Evolutionary conservation across 2,113 vertebrate species (phyloP), one percentile per base, ranked within the genome.

Genomic region (Theristicus caerulescens): DNA sequence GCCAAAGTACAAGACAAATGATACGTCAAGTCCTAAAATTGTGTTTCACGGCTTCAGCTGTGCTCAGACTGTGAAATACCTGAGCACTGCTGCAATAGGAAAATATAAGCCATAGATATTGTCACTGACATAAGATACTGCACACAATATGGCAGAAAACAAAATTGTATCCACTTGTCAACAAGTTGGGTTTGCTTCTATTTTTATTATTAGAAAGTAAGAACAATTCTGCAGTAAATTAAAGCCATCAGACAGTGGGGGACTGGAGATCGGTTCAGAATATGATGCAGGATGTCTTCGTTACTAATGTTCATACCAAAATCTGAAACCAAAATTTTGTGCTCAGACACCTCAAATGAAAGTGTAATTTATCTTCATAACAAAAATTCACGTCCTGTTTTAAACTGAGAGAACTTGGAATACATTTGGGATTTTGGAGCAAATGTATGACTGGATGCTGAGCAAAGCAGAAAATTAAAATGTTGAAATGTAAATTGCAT

Each of bases 11-110:
- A 71, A 94, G 77, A 94, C 61, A 86, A 88, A 95, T 40, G 19
- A 84, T 52, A 84, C 2, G 0, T 55, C 69, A 67, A 62, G 47
- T 49, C 67, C 74, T 91, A 90, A 84, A 94, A 84, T 3, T 81
- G 11, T 24, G 20, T 78, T 88, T 82, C 14, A 4, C 47, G 82
- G 77, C 57, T 73, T 86, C 26, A 6, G 46, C 47, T 71, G 64
- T 38, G 77, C 46, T 86, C 77, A 74, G 59, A 42, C 82, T 86
- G n/a, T 22, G 80, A 93, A 81, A 97, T 92, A 95, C 88, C 94
- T 92, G 77, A 92, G 77, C 34, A 6, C 47, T 92, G 83, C 76
- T 81, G 95, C 92, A 96, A 93, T 42, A 76, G 88, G 95, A 90
- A 96, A 92, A 92, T 57, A 40, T 11, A 84, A 89, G 44, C 57